phyloP scores from a whole-genome alignment of 2,888 invertebrate species.

The Cephus runcator region DNA sequence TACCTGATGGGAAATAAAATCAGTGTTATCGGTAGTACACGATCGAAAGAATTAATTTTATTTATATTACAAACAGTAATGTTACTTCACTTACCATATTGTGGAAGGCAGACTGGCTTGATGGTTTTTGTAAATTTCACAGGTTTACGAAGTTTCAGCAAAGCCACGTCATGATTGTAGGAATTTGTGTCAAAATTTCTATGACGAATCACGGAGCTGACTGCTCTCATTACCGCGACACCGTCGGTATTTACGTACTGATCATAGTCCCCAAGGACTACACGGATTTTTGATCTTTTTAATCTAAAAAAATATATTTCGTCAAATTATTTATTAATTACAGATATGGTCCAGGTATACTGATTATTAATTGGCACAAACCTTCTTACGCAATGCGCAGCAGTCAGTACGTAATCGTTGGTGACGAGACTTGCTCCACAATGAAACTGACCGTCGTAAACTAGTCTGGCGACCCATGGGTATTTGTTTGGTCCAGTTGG shows the following conservation, averaged over 20 bases:
- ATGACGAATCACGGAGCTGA: conserved; percentile 81
- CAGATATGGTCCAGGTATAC: conserved; percentile 1
- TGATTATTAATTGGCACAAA: conserved; percentile 50
- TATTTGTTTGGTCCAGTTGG: conserved; percentile 85
- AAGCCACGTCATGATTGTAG: conserved; percentile 87
- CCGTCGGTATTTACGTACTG: conserved; percentile 83
- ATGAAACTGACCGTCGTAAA: conserved; percentile 90
- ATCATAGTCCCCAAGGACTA: conserved; percentile 87
- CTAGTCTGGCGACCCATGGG: conserved; percentile 88
- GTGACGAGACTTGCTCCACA: conserved; percentile 87
- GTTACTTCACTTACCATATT: conserved; percentile 68
- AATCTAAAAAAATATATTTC: conserved; percentile 68
- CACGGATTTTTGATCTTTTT: conserved; percentile 82
- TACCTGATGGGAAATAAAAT: conserved; percentile 57
- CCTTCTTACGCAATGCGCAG: conserved; percentile 88
- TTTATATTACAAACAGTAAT: neutral
- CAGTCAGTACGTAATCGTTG: conserved; percentile 86
- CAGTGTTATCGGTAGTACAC: neutral
- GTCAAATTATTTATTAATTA: neutral
- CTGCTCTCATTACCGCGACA: conserved; percentile 83
- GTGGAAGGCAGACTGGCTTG: conserved; percentile 82
- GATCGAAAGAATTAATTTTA: neutral
- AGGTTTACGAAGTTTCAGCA: conserved; percentile 80
- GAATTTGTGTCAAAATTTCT: conserved; percentile 86
- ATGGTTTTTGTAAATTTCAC: conserved; percentile 81